Conservation (phyloP, 1,140 invertebrate species). For the Trichomalopsis sarcophagae region DNA sequence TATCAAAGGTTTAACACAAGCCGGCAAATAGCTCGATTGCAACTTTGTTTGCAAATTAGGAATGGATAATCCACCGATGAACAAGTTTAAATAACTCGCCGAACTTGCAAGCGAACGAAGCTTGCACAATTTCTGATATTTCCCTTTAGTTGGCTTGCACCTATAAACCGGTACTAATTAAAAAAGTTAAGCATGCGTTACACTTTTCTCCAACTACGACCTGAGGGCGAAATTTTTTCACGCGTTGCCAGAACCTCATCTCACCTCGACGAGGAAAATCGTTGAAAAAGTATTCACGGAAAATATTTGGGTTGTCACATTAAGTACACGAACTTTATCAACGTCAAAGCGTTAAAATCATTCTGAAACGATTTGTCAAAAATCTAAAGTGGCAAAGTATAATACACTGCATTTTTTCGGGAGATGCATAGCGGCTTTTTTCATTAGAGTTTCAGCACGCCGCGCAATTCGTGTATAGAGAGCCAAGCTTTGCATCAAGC, state of each 20-base stretch:
- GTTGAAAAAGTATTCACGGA: neutral
- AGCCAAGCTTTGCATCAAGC: neutral
- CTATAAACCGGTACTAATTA: neutral
- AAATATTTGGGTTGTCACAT: neutral
- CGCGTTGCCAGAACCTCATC: neutral
- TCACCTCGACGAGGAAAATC: neutral
- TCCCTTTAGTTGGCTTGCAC: neutral
- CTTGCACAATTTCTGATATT: neutral
- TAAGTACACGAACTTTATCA: too few relatives aligned
- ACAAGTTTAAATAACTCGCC: neutral
- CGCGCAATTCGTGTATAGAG: neutral
- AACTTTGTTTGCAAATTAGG: neutral
- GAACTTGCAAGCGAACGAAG: too few relatives aligned
- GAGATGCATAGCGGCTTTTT: neutral
- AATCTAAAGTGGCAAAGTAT: too few relatives aligned
- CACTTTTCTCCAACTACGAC: too few relatives aligned
- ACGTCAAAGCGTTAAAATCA: too few relatives aligned
- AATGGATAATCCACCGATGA: neutral
- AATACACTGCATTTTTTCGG: too few relatives aligned
- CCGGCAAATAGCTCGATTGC: neutral
- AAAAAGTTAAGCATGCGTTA: neutral
- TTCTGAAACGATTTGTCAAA: too few relatives aligned
- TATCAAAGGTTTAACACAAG: neutral
- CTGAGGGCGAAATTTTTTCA: neutral
- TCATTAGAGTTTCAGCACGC: neutral